These are phyloP conservation scores for Fistularia commersonii DNA, from an alignment of 2,797 vertebrate genomes.

Conservation along the genomic window DNA sequence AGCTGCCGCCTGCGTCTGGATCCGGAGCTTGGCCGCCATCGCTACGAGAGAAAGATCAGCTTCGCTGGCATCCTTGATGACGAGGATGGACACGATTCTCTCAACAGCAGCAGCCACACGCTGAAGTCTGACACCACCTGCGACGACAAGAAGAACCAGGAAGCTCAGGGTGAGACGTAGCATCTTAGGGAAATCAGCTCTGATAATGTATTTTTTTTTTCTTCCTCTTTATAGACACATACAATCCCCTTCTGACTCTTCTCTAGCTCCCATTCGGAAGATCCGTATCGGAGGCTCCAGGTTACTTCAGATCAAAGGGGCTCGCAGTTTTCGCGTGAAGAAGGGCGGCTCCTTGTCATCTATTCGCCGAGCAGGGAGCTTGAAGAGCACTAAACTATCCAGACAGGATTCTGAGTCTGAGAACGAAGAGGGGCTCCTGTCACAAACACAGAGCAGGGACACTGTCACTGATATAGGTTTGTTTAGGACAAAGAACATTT, in stretches of 20 bases:
- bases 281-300: conserved; percentile 96
- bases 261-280: conserved; percentile 83
- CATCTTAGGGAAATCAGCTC: fast-evolving
- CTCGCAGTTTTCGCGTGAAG: conserved; percentile 96
- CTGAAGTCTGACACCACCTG: conserved; percentile 92
- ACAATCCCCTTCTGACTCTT: conserved; percentile 24
- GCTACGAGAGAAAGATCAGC: conserved; percentile 99
- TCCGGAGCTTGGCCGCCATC: conserved; percentile 92
- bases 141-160: conserved; percentile 89
- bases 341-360: conserved; percentile 97
- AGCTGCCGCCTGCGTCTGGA: conserved; percentile 92
- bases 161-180: conserved; percentile 66
- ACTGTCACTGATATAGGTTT: conserved; percentile 95
- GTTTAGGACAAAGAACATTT: background rate
- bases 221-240: conserved; percentile 9
- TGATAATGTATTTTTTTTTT: fast-evolving
- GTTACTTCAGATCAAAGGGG: conserved; percentile 98
- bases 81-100: conserved; percentile 92
- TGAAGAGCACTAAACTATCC: conserved; percentile 98
- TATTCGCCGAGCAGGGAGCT: conserved; percentile 93
- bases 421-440: conserved; percentile 95
- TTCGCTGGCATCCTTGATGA: conserved; percentile 97
- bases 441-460: conserved; percentile 91
- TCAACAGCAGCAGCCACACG: conserved; percentile 98
- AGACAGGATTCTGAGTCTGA: conserved; percentile 98